Conservation (phyloP, 2,797 vertebrate species). For the Mus spretus region DNA sequence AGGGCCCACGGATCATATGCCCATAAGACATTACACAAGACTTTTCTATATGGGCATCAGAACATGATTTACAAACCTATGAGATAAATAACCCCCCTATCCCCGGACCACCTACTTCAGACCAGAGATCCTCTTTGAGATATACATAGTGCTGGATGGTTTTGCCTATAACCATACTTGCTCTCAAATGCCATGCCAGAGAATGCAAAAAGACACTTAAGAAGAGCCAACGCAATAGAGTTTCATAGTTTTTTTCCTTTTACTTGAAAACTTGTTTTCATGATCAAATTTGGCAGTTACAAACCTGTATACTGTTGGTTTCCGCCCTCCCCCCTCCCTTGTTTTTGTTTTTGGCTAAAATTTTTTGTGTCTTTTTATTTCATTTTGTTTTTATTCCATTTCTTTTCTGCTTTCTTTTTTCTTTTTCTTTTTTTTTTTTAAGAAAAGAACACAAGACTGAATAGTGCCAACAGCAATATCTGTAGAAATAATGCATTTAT, state of each 20-base stretch:
- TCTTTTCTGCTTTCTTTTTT: not conserved
- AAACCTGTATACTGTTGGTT: conserved; percentile 89
- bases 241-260: conserved; percentile 85
- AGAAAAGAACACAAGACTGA: conserved; percentile 89
- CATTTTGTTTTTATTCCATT: conserved; percentile 21
- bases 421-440: not conserved
- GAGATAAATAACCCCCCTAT: not conserved
- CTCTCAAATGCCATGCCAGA: not conserved
- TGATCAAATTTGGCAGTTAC: conserved; percentile 92
- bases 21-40: not conserved
- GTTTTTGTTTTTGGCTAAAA: conserved; percentile 77
- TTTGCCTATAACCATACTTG: not conserved
- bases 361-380: conserved; percentile 12
- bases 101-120: not conserved
- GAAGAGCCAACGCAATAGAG: conserved; percentile 82
- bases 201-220: conserved; percentile 50
- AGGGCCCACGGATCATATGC: not conserved
- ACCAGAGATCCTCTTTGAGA: not conserved
- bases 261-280: conserved; percentile 90
- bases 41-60: not conserved
- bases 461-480: conserved; percentile 89
- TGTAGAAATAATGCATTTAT: conserved; percentile 86
- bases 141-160: too few relatives aligned
- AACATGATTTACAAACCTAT: not conserved
- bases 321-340: not conserved